Percentiles rank a stretch among this genome's conserved stretches.
Evolutionary conservation across 2,113 vertebrate genomes (phyloP).

Genomic region (Semicossyphus pulcher): DNA sequence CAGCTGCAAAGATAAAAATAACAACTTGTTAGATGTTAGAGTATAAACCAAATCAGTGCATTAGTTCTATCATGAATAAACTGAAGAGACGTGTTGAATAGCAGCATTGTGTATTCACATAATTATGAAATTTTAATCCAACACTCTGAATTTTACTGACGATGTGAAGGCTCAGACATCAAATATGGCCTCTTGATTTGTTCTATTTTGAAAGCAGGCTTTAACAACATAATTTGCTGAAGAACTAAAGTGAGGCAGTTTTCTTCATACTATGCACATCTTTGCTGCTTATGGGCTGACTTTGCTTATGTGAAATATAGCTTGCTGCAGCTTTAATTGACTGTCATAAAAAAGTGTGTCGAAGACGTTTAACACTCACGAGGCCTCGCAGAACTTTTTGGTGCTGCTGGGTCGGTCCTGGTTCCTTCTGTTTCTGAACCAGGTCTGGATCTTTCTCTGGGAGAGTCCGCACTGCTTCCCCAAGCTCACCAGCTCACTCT

Average conservation of each 20-base stretch:
- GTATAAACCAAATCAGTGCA: background rate
- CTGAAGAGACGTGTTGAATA: background rate
- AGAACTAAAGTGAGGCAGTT: background rate
- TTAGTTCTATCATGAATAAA: background rate
- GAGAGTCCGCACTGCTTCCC: conserved; percentile 86
- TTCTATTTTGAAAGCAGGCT: background rate
- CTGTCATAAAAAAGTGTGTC: background rate
- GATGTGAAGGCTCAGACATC: background rate
- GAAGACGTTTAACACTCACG: conserved; percentile 78
- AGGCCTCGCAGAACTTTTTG: conserved; percentile 93
- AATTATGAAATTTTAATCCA: background rate
- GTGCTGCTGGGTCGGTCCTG: conserved; percentile 86
- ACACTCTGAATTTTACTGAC: background rate
- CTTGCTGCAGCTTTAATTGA: background rate
- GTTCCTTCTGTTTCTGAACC: conserved; percentile 89
- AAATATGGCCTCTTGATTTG: background rate
- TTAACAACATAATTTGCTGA: background rate
- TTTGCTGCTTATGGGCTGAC: background rate
- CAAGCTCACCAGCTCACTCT: conserved; percentile 81
- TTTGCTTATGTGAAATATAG: background rate
- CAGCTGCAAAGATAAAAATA: conserved; percentile 83
- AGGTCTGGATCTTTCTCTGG: conserved; percentile 84
- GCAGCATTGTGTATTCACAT: background rate
- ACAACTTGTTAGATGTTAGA: background rate
- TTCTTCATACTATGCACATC: background rate